Percentiles rank a stretch among this genome's conserved stretches.
phyloP scores from a whole-genome alignment of 2,888 invertebrate genomes.

The Xanthia icteritia region DNA sequence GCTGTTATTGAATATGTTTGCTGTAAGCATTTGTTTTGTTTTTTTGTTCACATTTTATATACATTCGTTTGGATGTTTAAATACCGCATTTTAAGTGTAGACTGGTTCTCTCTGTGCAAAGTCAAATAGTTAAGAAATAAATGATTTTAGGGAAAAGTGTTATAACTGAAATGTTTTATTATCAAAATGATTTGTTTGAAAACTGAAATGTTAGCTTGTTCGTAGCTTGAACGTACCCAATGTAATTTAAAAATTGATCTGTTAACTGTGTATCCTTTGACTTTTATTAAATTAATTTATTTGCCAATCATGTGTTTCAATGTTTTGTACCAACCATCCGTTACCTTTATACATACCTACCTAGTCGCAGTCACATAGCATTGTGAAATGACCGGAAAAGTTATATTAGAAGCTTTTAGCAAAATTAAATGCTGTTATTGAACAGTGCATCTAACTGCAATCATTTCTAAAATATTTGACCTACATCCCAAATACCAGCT shows the following conservation, averaged over 20 bases:
- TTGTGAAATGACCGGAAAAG: conserved; percentile 14
- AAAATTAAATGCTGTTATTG: conserved; percentile 45
- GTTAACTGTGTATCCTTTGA: conserved; percentile 7
- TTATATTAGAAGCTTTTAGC: conserved; percentile 39
- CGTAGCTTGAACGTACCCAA: neutral
- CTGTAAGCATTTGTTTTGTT: conserved; percentile 49
- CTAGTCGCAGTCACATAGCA: conserved; percentile 9
- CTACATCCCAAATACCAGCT: conserved; percentile 4
- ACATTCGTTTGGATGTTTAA: neutral
- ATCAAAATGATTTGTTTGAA: conserved; percentile 6
- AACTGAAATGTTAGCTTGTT: neutral
- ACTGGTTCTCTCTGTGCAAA: neutral
- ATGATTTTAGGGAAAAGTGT: conserved; percentile 2
- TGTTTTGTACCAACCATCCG: conserved; percentile 1
- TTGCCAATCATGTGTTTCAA: conserved; percentile 14
- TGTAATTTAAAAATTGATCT: conserved; percentile 20
- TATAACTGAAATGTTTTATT: neutral
- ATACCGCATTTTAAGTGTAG: neutral
- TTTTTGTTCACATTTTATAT: conserved; percentile 36
- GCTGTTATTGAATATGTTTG: conserved; percentile 37
- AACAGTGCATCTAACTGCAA: conserved; percentile 27
- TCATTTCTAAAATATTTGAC: conserved; percentile 31
- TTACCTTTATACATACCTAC: neutral
- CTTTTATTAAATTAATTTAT: conserved; percentile 40
- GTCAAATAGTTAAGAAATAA: neutral